Evolutionary conservation across 2,888 invertebrate genomes (phyloP).

Genomic region (Calameuta pallipes): DNA sequence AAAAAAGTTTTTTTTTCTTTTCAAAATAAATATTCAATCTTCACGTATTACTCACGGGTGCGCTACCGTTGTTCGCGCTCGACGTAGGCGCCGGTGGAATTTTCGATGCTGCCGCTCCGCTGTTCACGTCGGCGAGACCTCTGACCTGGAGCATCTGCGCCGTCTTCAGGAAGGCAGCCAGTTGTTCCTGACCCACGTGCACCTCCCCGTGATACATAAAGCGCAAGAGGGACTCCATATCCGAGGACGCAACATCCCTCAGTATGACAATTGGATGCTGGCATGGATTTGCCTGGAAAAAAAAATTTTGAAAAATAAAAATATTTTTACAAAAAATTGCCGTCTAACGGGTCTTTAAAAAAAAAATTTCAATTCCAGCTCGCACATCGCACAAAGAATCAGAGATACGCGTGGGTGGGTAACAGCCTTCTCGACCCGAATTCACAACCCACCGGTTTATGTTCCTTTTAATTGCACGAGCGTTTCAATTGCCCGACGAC

Average conservation of each 20-base stretch:
- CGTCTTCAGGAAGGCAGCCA: constrained; percentile 87
- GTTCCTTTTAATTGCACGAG: background rate
- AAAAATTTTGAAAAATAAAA: background rate
- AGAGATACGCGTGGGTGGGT: background rate
- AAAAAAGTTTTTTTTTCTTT: background rate
- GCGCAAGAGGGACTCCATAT: constrained; percentile 87
- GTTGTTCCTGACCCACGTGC: constrained; percentile 87
- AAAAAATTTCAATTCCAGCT: background rate
- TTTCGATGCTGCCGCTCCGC: constrained; percentile 61
- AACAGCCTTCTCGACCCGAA: background rate
- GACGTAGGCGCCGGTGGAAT: constrained; percentile 52
- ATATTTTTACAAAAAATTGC: background rate
- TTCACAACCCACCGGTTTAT: background rate
- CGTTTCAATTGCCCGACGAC: background rate
- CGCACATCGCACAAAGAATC: background rate
- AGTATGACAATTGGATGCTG: constrained; percentile 91
- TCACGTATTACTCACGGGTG: constrained; percentile 72
- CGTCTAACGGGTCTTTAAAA: background rate
- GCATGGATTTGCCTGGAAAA: constrained; percentile 81
- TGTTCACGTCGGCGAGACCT: constrained; percentile 84
- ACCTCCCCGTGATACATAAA: constrained; percentile 96
- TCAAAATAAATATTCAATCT: background rate
- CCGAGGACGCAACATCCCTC: constrained; percentile 85
- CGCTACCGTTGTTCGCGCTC: constrained; percentile 74
- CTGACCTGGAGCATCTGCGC: constrained; percentile 89